Conservation (phyloP, 2,113 vertebrate species). For the Hippoglossus stenolepis region DNA sequence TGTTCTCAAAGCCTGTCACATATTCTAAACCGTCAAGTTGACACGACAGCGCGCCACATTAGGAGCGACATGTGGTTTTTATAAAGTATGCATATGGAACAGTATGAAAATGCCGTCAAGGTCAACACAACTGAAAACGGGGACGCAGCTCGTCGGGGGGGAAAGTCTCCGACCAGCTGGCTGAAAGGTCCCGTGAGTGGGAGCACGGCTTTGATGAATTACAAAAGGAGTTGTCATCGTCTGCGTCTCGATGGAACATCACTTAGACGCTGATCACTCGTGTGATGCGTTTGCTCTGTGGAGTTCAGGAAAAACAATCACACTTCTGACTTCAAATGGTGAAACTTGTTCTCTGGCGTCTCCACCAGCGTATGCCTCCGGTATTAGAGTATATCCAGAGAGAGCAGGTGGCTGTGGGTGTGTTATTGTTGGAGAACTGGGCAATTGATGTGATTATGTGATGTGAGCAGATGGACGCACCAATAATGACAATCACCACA, state of each 20-base stretch:
- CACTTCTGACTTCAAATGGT: constrained; percentile 13
- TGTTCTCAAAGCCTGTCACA: constrained; percentile 71
- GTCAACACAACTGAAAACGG: constrained; percentile 50
- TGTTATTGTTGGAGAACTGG: constrained; percentile 49
- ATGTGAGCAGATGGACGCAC: constrained; percentile 67
- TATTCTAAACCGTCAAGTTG: constrained; percentile 62
- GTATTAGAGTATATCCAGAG: neutral
- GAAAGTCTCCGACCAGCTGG: constrained; percentile 58
- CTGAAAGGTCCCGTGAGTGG: constrained; percentile 42
- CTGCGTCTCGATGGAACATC: constrained; percentile 34
- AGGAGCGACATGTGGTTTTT: constrained; percentile 57
- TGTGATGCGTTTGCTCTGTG: constrained; percentile 19
- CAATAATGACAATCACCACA: constrained; percentile 52
- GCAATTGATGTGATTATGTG: constrained; percentile 56
- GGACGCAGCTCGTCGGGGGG: constrained; percentile 16
- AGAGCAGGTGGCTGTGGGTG: constrained; percentile 59
- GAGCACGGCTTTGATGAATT: constrained; percentile 48
- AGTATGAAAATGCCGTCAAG: constrained; percentile 51
- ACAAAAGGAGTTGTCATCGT: constrained; percentile 40
- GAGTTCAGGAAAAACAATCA: constrained; percentile 27
- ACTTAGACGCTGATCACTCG: constrained; percentile 18
- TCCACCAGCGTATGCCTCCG: constrained; percentile 23
- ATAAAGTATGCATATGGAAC: constrained; percentile 54
- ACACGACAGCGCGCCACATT: constrained; percentile 50
- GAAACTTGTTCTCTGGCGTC: neutral